Evolutionary conservation across 2,113 vertebrate genomes (phyloP).

Genomic region (Periophthalmus modestus): DNA sequence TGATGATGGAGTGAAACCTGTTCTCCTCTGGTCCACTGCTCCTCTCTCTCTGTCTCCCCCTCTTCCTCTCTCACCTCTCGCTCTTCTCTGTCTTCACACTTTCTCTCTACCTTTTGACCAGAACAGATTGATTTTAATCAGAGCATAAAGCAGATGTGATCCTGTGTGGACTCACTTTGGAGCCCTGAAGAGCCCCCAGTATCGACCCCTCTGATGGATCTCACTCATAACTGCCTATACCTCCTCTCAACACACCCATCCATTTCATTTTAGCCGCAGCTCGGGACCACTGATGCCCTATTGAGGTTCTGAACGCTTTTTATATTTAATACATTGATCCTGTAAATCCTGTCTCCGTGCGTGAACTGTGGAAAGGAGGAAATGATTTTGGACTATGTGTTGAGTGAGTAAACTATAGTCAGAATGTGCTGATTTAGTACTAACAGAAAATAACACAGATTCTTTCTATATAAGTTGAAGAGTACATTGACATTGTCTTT

Average conservation of each 20-base stretch:
- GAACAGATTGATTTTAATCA: conserved; percentile 74
- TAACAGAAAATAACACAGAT: neutral
- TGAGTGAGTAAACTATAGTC: neutral
- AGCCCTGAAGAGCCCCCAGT: conserved; percentile 56
- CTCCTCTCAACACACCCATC: conserved; percentile 45
- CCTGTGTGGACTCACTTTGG: conserved; percentile 67
- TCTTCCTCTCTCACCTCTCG: conserved; percentile 24
- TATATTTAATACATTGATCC: conserved; percentile 40
- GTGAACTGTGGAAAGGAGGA: conserved; percentile 5
- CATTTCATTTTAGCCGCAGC: conserved; percentile 48
- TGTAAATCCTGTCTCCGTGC: conserved; percentile 22
- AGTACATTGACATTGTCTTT: neutral
- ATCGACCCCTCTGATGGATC: conserved; percentile 67
- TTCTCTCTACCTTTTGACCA: conserved; percentile 48
- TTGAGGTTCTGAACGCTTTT: conserved; percentile 38
- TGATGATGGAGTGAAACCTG: conserved; percentile 5
- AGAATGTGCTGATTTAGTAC: neutral
- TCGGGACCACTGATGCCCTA: conserved; percentile 30
- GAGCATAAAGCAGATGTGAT: conserved; percentile 60
- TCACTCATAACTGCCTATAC: conserved; percentile 60
- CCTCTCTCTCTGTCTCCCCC: too few relatives aligned
- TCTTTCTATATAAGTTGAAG: neutral
- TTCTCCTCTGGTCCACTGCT: conserved; percentile 4
- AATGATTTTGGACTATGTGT: conserved; percentile 6
- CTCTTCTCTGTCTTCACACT: conserved; percentile 12